Percentiles rank a stretch among this genome's conserved stretches.
These are phyloP conservation scores for Cinara cedri DNA, from an alignment of 2,888 invertebrate genomes.

Conservation along the genomic window DNA sequence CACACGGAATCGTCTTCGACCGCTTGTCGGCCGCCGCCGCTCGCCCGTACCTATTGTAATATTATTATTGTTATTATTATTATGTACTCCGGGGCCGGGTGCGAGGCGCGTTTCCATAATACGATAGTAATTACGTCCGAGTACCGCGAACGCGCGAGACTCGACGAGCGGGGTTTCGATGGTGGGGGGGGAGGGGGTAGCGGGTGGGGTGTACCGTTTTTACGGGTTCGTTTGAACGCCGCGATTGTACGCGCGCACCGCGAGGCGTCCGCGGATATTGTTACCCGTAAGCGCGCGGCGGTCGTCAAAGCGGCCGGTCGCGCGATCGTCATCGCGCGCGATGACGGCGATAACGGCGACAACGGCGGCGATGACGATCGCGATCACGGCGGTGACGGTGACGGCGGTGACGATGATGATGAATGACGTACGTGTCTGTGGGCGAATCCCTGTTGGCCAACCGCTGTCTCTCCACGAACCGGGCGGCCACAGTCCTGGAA, in stretches of 20 bases:
- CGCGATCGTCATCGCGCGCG: no score
- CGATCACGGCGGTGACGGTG: background rate
- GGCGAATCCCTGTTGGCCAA: conserved; percentile 55
- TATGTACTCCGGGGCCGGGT: background rate
- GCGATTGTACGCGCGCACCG: no score
- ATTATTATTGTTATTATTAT: background rate
- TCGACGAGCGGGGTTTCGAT: no score
- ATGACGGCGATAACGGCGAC: background rate
- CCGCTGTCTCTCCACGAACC: conserved; percentile 58
- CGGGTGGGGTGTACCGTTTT: no score
- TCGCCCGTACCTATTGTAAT: no score
- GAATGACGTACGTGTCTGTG: conserved; percentile 58
- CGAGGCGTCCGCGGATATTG: no score
- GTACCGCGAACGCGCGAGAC: no score
- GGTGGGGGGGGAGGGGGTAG: no score
- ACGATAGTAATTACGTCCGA: background rate
- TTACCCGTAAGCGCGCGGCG: background rate
- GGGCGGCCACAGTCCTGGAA: conserved; percentile 65
- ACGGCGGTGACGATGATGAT: background rate
- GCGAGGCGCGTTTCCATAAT: conserved; percentile 23
- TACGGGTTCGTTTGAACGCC: no score
- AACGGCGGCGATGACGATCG: background rate
- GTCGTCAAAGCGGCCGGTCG: background rate
- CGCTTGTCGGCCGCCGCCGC: background rate
- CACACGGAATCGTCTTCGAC: conserved; percentile 23